Base-by-base conservation (phyloP, 2,113 vertebrate genomes). In the Xenus cinereus region DNA sequence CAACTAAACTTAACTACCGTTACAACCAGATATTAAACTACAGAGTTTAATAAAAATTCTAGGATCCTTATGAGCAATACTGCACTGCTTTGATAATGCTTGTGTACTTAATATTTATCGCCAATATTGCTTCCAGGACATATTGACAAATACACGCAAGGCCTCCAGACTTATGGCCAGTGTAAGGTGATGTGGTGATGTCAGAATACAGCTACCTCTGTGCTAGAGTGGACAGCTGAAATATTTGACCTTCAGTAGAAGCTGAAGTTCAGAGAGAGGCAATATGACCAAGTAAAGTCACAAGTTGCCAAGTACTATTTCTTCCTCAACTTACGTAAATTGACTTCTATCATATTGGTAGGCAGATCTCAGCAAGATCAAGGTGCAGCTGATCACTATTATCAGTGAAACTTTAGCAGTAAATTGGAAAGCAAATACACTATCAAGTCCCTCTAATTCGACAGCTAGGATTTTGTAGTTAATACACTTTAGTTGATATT, bases 141-240 rank as follows among this genome's bases (percentile, higher is more conserved):
- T 2, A 13, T 0, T 27, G 18, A 60, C 2, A 1, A 81, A 56
- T 10, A 71, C 1, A 60, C 3, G 7, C 33, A 66, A 83, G 45
- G 23, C 21, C 11, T 69, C 50, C 54, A 66, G 22, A 53, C 6
- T 84, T 51, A 56, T 2, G 11, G 35, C 8, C 2, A 3, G 18
- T 2, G 2, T 50, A 82, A 19, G 51, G n/a, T 15, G 26, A 83
- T 16, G 20, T 6, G 30, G 57, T 19, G 24, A 39, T 18, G 53
- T 76, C 45, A 77, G 48, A 80, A 57, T 6, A 51, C 3, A 82
- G 22, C n/a, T 63, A 15, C 5, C 30, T 68, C 50, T 54, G 24
- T 72, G 43, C 45, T 33, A 57, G 12, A 80, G 30, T 10, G 9
- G 26, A 48, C 13, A 4, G 51, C 24, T 73, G 11, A 39, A 83